Conservation (phyloP, 2,888 invertebrate species). For the Ditylenchus weischeri region DNA sequence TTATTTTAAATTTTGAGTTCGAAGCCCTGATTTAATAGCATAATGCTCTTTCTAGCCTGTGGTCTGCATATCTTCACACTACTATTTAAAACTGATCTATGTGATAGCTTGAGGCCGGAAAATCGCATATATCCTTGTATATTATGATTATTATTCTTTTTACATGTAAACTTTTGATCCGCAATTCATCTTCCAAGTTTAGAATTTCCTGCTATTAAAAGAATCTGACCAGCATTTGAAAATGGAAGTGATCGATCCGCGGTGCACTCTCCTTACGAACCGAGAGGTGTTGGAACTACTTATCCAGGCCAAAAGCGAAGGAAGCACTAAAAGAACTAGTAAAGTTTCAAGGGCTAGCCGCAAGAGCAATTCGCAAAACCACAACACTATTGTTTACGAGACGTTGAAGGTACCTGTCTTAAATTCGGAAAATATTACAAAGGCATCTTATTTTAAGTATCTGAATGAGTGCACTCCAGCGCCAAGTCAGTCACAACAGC, state of each 20-base stretch:
- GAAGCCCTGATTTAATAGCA: too few species aligned
- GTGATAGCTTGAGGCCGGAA: too few species aligned
- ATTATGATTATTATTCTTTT: too few species aligned
- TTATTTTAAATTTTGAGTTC: too few species aligned
- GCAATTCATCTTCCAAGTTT: too few species aligned
- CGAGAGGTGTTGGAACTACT: conserved; percentile 26
- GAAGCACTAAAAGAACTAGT: conserved; percentile 7
- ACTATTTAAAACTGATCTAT: too few species aligned
- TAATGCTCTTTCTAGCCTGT: too few species aligned
- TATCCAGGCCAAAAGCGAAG: conserved; percentile 21
- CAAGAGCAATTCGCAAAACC: conserved; percentile 22
- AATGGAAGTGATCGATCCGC: conserved; percentile 30
- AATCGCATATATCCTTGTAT: too few species aligned
- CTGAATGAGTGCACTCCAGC: conserved; percentile 29
- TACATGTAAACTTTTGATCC: too few species aligned
- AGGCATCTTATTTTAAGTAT: conserved; percentile 7
- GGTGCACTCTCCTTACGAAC: conserved; percentile 30
- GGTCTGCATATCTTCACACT: too few species aligned
- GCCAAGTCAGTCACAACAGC: conserved; percentile 12
- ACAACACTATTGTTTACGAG: conserved; percentile 33
- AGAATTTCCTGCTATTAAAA: too few species aligned
- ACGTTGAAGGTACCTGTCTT: conserved; percentile 9
- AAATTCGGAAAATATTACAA: too few species aligned
- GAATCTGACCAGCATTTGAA: not conserved
- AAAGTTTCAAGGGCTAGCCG: not conserved